A percentile compares a stretch with the other conserved stretches of the same genome.
Evolutionary conservation across 53 echinoderm and acorn worm species (phyloP).

Genomic region (Glandiceps talaboti): DNA sequence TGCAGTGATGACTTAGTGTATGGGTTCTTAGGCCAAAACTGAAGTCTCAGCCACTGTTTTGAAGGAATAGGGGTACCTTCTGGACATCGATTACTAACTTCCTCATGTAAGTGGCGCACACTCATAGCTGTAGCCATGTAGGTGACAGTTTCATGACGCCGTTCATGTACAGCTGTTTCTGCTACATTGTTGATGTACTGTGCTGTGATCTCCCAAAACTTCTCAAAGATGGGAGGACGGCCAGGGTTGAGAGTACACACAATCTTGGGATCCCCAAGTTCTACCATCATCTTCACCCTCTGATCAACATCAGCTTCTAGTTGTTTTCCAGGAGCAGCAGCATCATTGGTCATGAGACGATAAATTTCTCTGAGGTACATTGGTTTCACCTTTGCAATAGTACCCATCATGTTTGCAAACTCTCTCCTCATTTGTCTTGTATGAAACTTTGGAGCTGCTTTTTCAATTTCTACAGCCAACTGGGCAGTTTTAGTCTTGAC

Average conservation of each 20-base stretch:
- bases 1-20: neutral
- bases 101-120: constrained; percentile 20
- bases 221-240: constrained; percentile 13
- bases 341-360: neutral
- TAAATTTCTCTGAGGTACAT: neutral
- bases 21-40: constrained; percentile 2
- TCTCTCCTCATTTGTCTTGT: neutral
- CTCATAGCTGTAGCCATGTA: constrained; percentile 33
- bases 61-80: neutral
- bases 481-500: neutral
- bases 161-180: constrained; percentile 30
- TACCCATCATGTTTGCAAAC: neutral
- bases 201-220: constrained; percentile 22
- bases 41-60: neutral
- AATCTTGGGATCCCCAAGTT: constrained; percentile 35
- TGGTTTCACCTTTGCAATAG: neutral
- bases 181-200: constrained; percentile 19
- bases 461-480: neutral
- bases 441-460: neutral
- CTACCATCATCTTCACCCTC: constrained; percentile 21
- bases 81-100: constrained; percentile 2
- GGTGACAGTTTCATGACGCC: constrained; percentile 28
- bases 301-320: constrained; percentile 29
- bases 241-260: constrained; percentile 8
- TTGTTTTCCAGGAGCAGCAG: neutral